Base-by-base conservation (phyloP, 1,140 invertebrate species). In the Pseudomyrmex gracilis region DNA sequence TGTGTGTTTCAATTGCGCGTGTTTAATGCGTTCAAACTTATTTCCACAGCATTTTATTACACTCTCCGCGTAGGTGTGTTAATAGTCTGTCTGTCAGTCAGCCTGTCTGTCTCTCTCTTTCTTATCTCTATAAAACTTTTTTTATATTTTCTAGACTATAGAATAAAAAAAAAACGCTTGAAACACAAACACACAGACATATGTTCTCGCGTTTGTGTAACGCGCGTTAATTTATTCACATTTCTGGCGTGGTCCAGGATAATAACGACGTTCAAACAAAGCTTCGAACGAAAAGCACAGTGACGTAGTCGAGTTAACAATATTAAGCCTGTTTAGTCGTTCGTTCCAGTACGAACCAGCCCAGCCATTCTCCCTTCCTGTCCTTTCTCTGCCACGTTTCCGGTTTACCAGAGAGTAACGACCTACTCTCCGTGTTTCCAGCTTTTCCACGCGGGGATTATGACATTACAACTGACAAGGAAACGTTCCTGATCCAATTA, bases 371-470 rank as follows among this genome's bases (percentile, higher is more conserved):
- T 80, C 76, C 66, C 66, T 80, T 80, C 76, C 76, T 80, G 76
- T 80, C 66, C 76, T 80, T 80, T 80, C 76, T 80, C 76, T 47
- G 66, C 53, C 76, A 34, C 66, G 76, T 80, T 80, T 80, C 76
- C 76, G 76, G 53, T 71, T 80, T 80, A 70, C 76, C 66, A 71
- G 66, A 80, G 76, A 71, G 76, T 80, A 80, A 80, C 76, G 76
- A 80, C 66, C 76, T 80, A 80, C 76, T 71, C 76, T 34, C 24
- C 74, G 63, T 57, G 51, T 51, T 71, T 47, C 43, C 66, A 71
- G 76, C 76, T 80, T 80, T 80, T 71, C 66, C 76, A 80, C 53
- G 55, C 76, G 22, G 66, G 34, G 76, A 80, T 80, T 80, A 80
- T 80, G 53, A 80, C 76, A 66, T 80, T 71, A 71, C 66, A 34